These are phyloP conservation scores for Piscicola geometra DNA, from an alignment of 2,888 invertebrate species.

Conservation along the genomic window DNA sequence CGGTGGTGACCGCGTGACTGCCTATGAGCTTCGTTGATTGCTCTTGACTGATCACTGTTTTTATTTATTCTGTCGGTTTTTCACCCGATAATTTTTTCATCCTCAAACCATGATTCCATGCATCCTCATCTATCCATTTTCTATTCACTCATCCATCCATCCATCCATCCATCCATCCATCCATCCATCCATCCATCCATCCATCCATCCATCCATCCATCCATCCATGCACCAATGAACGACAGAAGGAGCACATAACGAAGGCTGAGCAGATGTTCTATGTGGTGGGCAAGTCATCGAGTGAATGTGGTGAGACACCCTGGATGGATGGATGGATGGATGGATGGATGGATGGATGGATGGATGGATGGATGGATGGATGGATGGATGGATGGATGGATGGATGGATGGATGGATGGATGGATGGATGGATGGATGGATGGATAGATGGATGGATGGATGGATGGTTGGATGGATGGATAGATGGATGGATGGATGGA, in stretches of 20 bases:
- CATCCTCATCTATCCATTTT: no score
- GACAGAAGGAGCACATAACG: conserved; percentile 88
- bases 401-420: background rate
- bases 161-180: no score
- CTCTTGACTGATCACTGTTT: no score
- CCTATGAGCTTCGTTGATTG: no score
- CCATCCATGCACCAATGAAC: no score
- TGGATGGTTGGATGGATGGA: background rate
- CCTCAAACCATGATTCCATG: no score
- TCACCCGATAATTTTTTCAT: no score
- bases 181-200: no score
- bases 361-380: conserved; percentile 13
- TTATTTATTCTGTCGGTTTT: no score
- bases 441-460: background rate
- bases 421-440: background rate
- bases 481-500: conserved; percentile 3
- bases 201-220: no score
- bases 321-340: conserved; percentile 12
- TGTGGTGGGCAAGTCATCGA: conserved; percentile 87
- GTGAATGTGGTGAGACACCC: conserved; percentile 68
- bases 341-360: conserved; percentile 15
- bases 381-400: conserved; percentile 6
- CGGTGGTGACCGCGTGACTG: no score
- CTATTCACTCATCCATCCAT: no score
- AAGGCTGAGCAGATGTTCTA: conserved; percentile 93